phyloP scores from a whole-genome alignment of 2,113 vertebrate genomes.

The Vidua chalybeata region DNA sequence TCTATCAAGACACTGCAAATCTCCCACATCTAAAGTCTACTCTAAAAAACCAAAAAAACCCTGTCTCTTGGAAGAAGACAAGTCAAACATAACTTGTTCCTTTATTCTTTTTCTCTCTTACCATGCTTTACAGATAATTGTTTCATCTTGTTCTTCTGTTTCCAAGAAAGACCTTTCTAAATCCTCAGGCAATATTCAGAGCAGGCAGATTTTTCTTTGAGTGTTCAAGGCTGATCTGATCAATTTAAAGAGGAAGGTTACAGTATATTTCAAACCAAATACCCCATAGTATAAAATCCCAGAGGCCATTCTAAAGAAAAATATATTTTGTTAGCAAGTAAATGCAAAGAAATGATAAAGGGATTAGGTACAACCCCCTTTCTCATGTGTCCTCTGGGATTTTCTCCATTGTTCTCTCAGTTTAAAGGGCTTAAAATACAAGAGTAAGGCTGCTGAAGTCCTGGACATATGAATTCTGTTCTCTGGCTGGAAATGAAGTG shows the following conservation, averaged over 20 bases:
- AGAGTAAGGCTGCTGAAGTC: not conserved
- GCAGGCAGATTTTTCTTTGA: slow-evolving; percentile 54
- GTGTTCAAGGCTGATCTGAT: slow-evolving; percentile 53
- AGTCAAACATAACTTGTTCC: slow-evolving; percentile 27
- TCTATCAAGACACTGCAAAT: not conserved
- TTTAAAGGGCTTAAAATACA: slow-evolving; percentile 43
- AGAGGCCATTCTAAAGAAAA: slow-evolving; percentile 40
- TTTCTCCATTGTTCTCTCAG: not conserved
- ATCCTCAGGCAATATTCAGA: slow-evolving; percentile 65
- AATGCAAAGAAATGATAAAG: slow-evolving; percentile 23
- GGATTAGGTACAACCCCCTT: slow-evolving; percentile 32
- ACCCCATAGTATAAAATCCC: slow-evolving; percentile 25
- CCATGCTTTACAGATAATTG: slow-evolving; percentile 36
- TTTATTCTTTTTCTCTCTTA: slow-evolving; percentile 58
- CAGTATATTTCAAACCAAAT: slow-evolving; percentile 45
- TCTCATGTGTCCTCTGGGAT: slow-evolving; percentile 9
- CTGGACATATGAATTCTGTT: not conserved
- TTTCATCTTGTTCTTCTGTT: slow-evolving; percentile 62
- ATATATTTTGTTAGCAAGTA: slow-evolving; percentile 46
- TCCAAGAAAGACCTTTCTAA: slow-evolving; percentile 54
- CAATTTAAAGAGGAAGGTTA: slow-evolving; percentile 36
- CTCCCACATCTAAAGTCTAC: not conserved
- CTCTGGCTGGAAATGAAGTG: not conserved
- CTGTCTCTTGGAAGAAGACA: not conserved
- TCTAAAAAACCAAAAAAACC: not conserved